These are phyloP conservation scores for Apomyelois bistriatella DNA, from an alignment of 2,888 invertebrate species.

Conservation along the genomic window DNA sequence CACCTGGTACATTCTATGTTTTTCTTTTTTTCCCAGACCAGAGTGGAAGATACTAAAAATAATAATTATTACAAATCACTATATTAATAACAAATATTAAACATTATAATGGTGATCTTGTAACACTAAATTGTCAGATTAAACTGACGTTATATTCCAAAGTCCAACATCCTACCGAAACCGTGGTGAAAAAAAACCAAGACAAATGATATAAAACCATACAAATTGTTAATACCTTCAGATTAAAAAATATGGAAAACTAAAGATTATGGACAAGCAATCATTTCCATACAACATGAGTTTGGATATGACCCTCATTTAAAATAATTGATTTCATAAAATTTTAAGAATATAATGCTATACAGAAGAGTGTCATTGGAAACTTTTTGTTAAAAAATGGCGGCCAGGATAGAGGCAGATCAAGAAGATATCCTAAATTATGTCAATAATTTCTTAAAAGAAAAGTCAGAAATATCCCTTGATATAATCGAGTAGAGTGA, in stretches of 20 bases:
- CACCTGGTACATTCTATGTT: too few relatives aligned
- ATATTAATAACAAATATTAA: neutral
- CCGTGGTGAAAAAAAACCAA: neutral
- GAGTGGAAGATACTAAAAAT: too few relatives aligned
- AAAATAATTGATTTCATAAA: neutral
- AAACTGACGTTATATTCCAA: neutral
- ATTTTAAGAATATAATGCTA: too few relatives aligned
- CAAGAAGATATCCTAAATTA: too few relatives aligned
- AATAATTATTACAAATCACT: neutral
- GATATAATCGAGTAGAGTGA: too few relatives aligned
- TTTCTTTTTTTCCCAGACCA: too few relatives aligned
- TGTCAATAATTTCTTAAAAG: too few relatives aligned
- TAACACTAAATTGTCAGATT: conserved; percentile 2
- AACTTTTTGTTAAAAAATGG: too few relatives aligned
- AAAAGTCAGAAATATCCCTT: too few relatives aligned
- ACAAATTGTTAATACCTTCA: neutral
- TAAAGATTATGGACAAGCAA: neutral
- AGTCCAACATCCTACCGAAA: neutral
- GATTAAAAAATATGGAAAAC: neutral
- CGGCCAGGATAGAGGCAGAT: too few relatives aligned
- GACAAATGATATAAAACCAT: neutral
- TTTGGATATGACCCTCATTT: neutral
- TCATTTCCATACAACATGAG: neutral
- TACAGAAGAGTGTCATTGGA: too few relatives aligned
- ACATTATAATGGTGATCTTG: conserved; percentile 1